A percentile compares a stretch with the other conserved stretches of the same genome.
Conservation (phyloP, 2,113 vertebrate species). For the Scortum barcoo region DNA sequence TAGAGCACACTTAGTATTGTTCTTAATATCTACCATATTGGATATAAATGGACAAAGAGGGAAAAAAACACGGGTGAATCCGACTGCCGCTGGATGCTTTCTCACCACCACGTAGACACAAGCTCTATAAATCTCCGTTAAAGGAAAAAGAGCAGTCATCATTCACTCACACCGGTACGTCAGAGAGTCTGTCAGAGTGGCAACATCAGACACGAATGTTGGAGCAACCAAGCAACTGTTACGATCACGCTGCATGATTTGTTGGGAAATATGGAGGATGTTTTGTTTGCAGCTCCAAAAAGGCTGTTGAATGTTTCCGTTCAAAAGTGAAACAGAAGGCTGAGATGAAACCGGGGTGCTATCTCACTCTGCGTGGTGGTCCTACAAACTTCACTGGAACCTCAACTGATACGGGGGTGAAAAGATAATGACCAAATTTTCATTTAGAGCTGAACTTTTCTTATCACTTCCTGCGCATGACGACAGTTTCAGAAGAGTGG, state of each 20-base stretch:
- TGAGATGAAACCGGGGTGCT: not conserved
- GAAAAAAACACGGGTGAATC: not conserved
- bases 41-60: not conserved
- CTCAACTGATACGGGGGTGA: not conserved
- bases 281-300: constrained; percentile 2
- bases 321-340: not conserved
- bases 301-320: not conserved
- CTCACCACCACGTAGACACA: not conserved
- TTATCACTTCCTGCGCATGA: not conserved
- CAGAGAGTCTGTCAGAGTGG: not conserved
- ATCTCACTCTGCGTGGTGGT: not conserved
- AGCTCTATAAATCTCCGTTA: not conserved
- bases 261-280: not conserved
- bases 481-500: not conserved
- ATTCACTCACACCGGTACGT: not conserved
- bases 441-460: constrained; percentile 13
- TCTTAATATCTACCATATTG: not conserved
- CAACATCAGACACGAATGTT: not conserved
- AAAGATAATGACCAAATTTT: constrained; percentile 28
- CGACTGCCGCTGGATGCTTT: not conserved
- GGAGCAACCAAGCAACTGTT: not conserved
- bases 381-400: constrained; percentile 1
- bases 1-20: not conserved
- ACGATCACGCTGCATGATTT: not conserved
- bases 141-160: not conserved